phyloP scores from a whole-genome alignment of 2,797 vertebrate species.

The Orestias chungarensis region DNA sequence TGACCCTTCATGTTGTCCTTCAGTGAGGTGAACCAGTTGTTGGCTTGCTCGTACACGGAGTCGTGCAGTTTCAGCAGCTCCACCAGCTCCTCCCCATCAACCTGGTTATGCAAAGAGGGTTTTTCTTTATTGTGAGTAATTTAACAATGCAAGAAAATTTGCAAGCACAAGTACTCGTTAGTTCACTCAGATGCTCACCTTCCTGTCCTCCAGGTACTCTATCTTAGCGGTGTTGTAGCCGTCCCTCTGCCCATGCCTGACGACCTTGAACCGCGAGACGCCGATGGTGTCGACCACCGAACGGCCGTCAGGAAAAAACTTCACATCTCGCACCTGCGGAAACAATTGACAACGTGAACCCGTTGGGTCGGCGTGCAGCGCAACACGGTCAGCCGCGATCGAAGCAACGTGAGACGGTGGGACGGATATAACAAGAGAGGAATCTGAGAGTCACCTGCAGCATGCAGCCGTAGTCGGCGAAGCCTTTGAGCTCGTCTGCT shows the following conservation, averaged over 20 bases:
- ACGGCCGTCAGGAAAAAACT: conserved; percentile 92
- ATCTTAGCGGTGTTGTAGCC: conserved; percentile 94
- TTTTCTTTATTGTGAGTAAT: neutral
- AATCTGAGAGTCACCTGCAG: conserved; percentile 85
- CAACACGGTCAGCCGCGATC: no score
- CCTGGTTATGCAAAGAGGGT: conserved; percentile 71
- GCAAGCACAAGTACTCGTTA: no score
- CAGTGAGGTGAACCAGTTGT: conserved; percentile 91
- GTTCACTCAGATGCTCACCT: conserved; percentile 77
- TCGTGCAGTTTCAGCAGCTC: conserved; percentile 88
- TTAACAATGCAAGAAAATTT: neutral
- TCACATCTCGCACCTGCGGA: conserved; percentile 86
- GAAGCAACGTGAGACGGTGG: no score
- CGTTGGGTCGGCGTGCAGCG: fast-evolving
- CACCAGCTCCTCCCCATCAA: conserved; percentile 85
- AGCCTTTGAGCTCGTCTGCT: conserved; percentile 89
- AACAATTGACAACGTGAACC: neutral
- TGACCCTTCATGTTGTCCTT: conserved; percentile 93
- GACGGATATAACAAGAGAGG: no score
- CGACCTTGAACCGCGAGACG: conserved; percentile 87
- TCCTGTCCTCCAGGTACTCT: conserved; percentile 91
- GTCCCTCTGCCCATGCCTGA: conserved; percentile 89
- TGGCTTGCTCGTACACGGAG: conserved; percentile 90
- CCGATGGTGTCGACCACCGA: conserved; percentile 92
- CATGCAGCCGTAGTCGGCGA: conserved; percentile 93